Conservation (phyloP, 2,113 vertebrate species). For the Panthera tigris region DNA sequence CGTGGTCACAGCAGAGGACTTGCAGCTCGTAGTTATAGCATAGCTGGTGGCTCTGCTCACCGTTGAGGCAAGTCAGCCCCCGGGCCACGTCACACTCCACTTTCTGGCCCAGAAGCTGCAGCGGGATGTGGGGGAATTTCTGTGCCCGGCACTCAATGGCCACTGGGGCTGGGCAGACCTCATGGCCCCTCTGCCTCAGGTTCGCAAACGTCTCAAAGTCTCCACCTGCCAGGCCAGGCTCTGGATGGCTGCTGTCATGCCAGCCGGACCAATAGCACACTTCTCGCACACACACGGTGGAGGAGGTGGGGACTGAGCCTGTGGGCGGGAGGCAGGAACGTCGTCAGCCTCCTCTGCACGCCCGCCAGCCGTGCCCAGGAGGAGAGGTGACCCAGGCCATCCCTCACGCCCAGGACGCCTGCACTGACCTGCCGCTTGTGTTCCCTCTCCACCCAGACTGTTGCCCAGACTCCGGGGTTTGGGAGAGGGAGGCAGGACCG, state of each 20-base stretch:
- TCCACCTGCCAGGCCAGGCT: conserved; percentile 27
- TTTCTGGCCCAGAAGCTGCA: conserved; percentile 75
- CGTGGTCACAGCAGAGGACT: conserved; percentile 79
- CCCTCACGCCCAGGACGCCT: accelerated
- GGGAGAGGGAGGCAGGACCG: accelerated
- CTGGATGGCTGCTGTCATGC: conserved; percentile 76
- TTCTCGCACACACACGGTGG: conserved; percentile 77
- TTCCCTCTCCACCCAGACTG: not conserved
- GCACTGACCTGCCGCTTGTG: accelerated
- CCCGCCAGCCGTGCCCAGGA: accelerated
- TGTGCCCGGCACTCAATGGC: conserved; percentile 76
- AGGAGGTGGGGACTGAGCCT: not conserved
- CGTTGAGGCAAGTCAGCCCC: conserved; percentile 82
- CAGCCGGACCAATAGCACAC: conserved; percentile 82
- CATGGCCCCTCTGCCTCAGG: conserved; percentile 72
- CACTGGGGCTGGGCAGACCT: conserved; percentile 45
- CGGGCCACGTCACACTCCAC: conserved; percentile 52
- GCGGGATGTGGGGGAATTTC: accelerated
- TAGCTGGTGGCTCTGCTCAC: conserved; percentile 57
- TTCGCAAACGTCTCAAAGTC: conserved; percentile 82
- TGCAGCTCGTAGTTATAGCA: conserved; percentile 85
- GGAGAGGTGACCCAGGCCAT: not conserved
- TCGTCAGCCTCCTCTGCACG: accelerated
- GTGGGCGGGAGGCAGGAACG: accelerated
- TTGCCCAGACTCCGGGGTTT: not conserved